phyloP scores from a whole-genome alignment of 2,888 invertebrate genomes.

The Coleophora flavipennella region DNA sequence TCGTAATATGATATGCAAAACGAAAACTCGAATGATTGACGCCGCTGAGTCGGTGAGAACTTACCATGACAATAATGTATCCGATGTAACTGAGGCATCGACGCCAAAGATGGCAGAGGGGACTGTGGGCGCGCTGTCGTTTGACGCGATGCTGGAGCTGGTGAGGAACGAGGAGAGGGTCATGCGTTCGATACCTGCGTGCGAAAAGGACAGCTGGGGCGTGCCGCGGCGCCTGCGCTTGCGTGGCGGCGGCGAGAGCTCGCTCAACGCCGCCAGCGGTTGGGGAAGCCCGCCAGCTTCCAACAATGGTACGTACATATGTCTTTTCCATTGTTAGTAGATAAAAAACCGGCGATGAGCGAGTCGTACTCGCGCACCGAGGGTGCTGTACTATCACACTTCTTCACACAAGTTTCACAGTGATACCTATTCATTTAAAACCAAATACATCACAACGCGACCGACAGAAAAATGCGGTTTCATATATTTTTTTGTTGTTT shows the following conservation, averaged over 20 bases:
- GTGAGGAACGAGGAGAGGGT: slow-evolving; percentile 42
- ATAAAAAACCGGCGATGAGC: too few relatives aligned
- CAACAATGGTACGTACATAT: slow-evolving; percentile 65
- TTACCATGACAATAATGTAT: slow-evolving; percentile 67
- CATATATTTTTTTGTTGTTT: too few relatives aligned
- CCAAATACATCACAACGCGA: too few relatives aligned
- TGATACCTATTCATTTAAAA: too few relatives aligned
- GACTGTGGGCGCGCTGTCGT: slow-evolving; percentile 65
- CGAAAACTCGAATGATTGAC: slow-evolving; percentile 56
- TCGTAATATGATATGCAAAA: slow-evolving; percentile 55
- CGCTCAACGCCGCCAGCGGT: slow-evolving; percentile 82
- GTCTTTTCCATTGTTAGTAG: background rate
- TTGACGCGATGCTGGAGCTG: slow-evolving; percentile 59
- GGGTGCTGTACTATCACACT: too few relatives aligned
- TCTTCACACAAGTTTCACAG: too few relatives aligned
- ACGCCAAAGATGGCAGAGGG: slow-evolving; percentile 35
- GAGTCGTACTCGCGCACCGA: too few relatives aligned
- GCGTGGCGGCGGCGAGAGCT: slow-evolving; percentile 86
- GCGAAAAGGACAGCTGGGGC: slow-evolving; percentile 67
- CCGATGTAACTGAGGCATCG: slow-evolving; percentile 33
- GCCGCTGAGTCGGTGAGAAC: slow-evolving; percentile 47
- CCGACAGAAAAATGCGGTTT: too few relatives aligned
- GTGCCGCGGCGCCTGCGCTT: slow-evolving; percentile 76
- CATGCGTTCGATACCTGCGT: slow-evolving; percentile 33
- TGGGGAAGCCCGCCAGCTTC: slow-evolving; percentile 85